Percentiles rank a stretch among this genome's conserved stretches.
Evolutionary conservation across 2,113 vertebrate species (phyloP).

Genomic region (Agapornis roseicollis): DNA sequence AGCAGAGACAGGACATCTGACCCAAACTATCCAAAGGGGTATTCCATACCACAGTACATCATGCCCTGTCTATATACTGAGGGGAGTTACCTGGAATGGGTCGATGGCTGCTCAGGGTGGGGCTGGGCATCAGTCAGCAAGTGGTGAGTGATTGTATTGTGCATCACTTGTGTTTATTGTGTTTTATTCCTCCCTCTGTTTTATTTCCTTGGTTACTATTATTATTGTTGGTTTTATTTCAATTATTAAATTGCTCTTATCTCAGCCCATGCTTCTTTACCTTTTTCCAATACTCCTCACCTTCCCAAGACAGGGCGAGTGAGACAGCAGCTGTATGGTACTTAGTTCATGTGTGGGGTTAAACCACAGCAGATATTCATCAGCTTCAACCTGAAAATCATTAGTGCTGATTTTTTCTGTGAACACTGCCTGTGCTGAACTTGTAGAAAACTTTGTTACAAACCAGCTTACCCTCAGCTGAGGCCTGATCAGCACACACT

Average conservation of each 20-base stretch:
- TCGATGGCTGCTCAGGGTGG: not conserved
- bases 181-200: not conserved
- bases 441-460: not conserved
- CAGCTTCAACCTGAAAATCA: not conserved
- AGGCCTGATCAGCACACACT: not conserved
- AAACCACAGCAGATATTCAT: not conserved
- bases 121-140: not conserved
- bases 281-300: not conserved
- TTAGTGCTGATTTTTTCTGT: not conserved
- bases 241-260: not conserved
- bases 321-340: not conserved
- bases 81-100: not conserved
- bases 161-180: not conserved
- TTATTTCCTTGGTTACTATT: not conserved
- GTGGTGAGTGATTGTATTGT: not conserved
- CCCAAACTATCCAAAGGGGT: not conserved
- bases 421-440: not conserved
- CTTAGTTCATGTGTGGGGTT: not conserved
- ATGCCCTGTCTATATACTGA: not conserved
- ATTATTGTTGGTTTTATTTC: not conserved
- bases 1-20: not conserved
- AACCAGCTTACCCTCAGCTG: not conserved
- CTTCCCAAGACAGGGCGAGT: not conserved
- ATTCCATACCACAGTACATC: not conserved
- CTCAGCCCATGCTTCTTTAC: not conserved